Conservation (phyloP, 1,140 invertebrate genomes). For the Drosophila equinoxialis region DNA sequence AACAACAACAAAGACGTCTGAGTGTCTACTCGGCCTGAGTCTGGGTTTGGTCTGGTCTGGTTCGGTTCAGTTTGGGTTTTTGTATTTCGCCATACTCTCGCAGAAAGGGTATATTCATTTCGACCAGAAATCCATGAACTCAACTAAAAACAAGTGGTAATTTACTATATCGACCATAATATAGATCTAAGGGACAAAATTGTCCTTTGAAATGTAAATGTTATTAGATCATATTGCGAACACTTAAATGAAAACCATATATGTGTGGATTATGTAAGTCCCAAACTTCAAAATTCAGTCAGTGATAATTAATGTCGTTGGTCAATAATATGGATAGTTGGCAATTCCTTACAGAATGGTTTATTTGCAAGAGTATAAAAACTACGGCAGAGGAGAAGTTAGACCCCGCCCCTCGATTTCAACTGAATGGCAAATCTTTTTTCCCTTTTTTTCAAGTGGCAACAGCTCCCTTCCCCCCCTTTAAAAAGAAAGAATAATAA, state of each 20-base stretch:
- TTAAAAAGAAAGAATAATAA: not conserved
- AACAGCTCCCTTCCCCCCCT: constrained; percentile 25
- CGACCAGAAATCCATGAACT: not conserved
- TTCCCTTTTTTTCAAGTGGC: constrained; percentile 31
- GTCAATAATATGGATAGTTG: no score
- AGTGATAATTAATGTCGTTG: no score
- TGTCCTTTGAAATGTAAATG: no score
- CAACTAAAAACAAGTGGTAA: no score
- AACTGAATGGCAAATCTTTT: constrained; percentile 33
- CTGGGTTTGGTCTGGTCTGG: constrained; percentile 51
- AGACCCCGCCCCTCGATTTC: no score
- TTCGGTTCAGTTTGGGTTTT: constrained; percentile 35
- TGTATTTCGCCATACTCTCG: constrained; percentile 31
- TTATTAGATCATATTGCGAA: not conserved
- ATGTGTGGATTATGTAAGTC: no score
- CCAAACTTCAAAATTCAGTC: no score
- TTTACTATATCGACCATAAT: constrained; percentile 8
- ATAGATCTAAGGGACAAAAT: constrained; percentile 34
- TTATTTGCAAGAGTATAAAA: constrained; percentile 13
- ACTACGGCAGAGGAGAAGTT: constrained; percentile 7
- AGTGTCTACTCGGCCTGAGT: constrained; percentile 73
- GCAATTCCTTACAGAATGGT: not conserved
- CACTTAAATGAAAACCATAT: no score
- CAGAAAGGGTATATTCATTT: constrained; percentile 3
- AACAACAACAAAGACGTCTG: constrained; percentile 72